Evolutionary conservation across 2,113 vertebrate species (phyloP), one percentile per base, ranked within the genome.

Genomic region (Cairina moschata): DNA sequence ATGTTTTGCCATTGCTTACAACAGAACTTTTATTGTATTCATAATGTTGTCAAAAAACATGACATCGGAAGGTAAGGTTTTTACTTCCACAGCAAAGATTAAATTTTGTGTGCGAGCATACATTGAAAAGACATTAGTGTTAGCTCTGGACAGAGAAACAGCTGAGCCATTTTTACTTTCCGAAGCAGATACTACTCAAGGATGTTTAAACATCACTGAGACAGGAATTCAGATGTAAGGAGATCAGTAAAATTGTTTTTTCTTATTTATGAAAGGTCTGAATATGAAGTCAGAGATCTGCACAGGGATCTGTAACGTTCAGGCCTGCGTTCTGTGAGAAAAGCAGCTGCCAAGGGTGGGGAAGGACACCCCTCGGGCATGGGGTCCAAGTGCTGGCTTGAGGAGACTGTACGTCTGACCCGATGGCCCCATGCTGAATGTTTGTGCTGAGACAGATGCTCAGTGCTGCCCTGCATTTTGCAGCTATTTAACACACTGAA

Each of bases 321-420:
- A 40, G 40, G 40, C 40, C 40, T 40, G 40, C 40, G 40, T 40
- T 40, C 40, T 40, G 40, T 40, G 40, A 40, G 40, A 40, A 40
- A 40, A 40, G 40, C 40, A 40, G 40, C 40, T 40, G 40, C 40
- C 40, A 40, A 40, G 40, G 40, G 40, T 40, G 40, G 40, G 40
- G 40, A 40, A 40, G 40, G 40, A 5, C 40, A 40, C 12, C 13
- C 5, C 40, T 40, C 3, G 40, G 40, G 42, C 3, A 1, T 1
- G 4, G 78, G 79, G 0, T 9, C 28, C 23, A 8, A 1, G 1
- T 1, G 14, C 44, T 16, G 9, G 1, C 8, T 3, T 42, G 66
- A 86, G 82, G 22, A 17, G 13, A 5, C 11, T 23, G 50, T 36
- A 2, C 18, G 0, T 8, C 13, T 3, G 3, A 12, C 48, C 28